Evolutionary conservation across 2,888 invertebrate genomes (phyloP).

Genomic region (Lasioglossum zephyrum): DNA sequence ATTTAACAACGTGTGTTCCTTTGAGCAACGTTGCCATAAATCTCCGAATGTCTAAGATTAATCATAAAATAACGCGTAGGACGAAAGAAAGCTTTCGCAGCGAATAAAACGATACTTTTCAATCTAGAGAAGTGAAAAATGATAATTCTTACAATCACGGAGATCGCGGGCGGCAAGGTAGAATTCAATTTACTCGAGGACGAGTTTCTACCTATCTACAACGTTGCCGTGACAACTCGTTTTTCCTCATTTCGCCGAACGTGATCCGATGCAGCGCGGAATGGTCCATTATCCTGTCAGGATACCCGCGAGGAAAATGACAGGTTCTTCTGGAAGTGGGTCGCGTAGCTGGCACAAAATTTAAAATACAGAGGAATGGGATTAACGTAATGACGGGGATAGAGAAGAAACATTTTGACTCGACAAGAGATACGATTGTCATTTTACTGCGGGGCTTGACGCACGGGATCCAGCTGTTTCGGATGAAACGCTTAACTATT

Average conservation of each 20-base stretch:
- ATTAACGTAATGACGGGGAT: conserved; percentile 72
- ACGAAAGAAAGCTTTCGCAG: not conserved
- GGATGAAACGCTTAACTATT: conserved; percentile 11
- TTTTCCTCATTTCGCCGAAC: conserved; percentile 68
- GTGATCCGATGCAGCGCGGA: conserved; percentile 65
- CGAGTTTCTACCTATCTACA: not conserved
- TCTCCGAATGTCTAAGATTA: not conserved
- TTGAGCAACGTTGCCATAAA: not conserved
- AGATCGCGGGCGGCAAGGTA: not conserved
- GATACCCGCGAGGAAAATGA: conserved; percentile 71
- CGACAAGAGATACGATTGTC: conserved; percentile 40
- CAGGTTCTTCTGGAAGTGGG: conserved; percentile 65
- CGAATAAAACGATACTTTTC: not conserved
- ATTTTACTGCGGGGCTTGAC: conserved; percentile 6
- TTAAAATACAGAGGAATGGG: conserved; percentile 67
- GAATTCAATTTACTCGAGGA: conserved; percentile 5
- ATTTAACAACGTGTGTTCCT: not conserved
- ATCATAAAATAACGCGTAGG: not conserved
- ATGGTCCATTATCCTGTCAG: conserved; percentile 75
- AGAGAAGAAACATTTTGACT: conserved; percentile 68
- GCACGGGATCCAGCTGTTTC: conserved; percentile 33
- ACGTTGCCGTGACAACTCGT: conserved; percentile 48
- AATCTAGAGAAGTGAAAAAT: not conserved
- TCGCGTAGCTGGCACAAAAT: conserved; percentile 68
- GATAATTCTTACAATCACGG: not conserved